These are phyloP conservation scores for Coturnix japonica DNA, from an alignment of 2,113 vertebrate species.

Conservation along the genomic window DNA sequence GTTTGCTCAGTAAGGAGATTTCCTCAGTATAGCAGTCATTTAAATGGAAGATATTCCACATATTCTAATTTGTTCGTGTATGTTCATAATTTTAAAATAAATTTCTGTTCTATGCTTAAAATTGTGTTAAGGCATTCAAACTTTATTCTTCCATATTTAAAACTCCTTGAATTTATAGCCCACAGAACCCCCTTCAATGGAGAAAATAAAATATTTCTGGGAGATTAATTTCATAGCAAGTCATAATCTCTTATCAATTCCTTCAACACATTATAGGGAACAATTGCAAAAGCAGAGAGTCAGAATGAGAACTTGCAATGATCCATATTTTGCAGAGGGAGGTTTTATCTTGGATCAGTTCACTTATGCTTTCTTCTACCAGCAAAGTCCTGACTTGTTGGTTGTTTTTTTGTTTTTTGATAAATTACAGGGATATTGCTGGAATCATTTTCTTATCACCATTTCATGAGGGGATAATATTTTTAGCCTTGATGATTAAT, in stretches of 20 bases:
- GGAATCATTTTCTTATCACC: constrained; percentile 17
- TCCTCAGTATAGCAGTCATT: not conserved
- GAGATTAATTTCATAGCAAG: not conserved
- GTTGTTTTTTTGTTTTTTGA: constrained; percentile 18
- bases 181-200: not conserved
- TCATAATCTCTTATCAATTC: not conserved
- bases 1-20: not conserved
- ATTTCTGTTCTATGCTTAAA: not conserved
- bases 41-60: not conserved
- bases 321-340: not conserved
- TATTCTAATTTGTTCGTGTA: not conserved
- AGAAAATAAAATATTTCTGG: not conserved
- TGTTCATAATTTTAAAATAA: not conserved
- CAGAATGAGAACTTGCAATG: not conserved
- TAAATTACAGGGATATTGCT: constrained; percentile 32
- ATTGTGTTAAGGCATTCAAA: not conserved
- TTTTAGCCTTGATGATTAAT: constrained; percentile 43
- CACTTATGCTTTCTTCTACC: not conserved
- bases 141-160: not conserved
- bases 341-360: not conserved
- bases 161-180: not conserved
- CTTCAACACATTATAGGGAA: not conserved
- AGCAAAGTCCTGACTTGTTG: not conserved
- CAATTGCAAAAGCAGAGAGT: not conserved
- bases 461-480: not conserved